Conservation (phyloP, 2,113 vertebrate species). For the Pteruthius melanotis region DNA sequence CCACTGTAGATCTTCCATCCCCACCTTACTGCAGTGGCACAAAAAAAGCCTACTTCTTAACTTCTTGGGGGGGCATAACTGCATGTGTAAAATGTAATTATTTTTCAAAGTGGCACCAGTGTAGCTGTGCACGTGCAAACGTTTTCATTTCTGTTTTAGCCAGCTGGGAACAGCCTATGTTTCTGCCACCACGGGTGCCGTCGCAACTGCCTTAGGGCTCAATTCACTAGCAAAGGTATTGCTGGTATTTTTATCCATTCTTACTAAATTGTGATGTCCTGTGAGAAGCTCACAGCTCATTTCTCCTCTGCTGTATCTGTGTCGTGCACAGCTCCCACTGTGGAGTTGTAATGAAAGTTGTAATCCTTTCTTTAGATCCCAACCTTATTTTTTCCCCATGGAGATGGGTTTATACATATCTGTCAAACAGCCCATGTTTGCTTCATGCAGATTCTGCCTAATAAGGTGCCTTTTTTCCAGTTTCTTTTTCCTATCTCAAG, state of each 20-base stretch:
- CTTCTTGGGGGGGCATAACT: background rate
- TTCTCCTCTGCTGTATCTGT: background rate
- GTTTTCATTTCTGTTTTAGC: constrained; percentile 74
- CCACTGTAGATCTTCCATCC: background rate
- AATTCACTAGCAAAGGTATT: constrained; percentile 95
- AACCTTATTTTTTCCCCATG: background rate
- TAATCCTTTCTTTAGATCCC: background rate
- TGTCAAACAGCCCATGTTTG: background rate
- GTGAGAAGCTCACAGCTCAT: background rate
- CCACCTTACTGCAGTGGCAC: background rate
- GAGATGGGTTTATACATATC: background rate
- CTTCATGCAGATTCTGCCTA: background rate
- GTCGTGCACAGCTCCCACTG: background rate
- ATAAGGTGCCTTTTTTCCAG: background rate
- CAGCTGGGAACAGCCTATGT: constrained; percentile 95
- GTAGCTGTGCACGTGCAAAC: background rate
- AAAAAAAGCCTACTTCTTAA: background rate
- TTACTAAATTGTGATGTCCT: background rate
- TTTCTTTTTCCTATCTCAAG: background rate
- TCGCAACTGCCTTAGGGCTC: constrained; percentile 93
- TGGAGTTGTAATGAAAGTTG: background rate
- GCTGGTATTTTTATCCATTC: background rate
- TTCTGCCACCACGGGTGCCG: constrained; percentile 95
- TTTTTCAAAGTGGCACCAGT: background rate
- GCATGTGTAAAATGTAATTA: background rate